A percentile compares a stretch with the other conserved stretches of the same genome.
phyloP scores from a whole-genome alignment of 2,113 vertebrate species.

The Hypocryptadius cinnamomeus region DNA sequence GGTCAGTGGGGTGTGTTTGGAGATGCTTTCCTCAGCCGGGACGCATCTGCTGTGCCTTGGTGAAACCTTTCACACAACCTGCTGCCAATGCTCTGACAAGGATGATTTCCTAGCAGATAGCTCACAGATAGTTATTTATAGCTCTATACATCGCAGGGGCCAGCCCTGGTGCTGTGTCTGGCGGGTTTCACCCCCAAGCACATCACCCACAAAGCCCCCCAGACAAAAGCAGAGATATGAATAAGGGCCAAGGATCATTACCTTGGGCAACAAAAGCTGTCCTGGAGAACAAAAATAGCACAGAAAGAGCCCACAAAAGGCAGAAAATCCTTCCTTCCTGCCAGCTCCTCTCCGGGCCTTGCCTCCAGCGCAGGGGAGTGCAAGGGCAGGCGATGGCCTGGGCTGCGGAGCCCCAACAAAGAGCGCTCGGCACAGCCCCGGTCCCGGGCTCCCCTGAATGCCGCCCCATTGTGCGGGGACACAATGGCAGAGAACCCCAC shows the following conservation, averaged over 20 bases:
- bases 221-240: constrained; percentile 50
- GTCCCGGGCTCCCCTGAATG: constrained; percentile 28
- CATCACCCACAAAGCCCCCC: neutral
- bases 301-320: constrained; percentile 55
- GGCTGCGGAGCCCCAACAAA: neutral
- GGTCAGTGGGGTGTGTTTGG: neutral
- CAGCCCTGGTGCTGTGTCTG: neutral
- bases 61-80: neutral
- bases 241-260: constrained; percentile 62
- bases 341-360: neutral
- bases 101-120: neutral
- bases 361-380: constrained; percentile 30
- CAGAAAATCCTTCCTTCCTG: constrained; percentile 65
- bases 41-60: neutral
- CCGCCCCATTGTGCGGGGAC: constrained; percentile 6
- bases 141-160: neutral
- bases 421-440: neutral
- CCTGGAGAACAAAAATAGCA: constrained; percentile 44
- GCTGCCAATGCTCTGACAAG: neutral
- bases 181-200: neutral
- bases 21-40: neutral
- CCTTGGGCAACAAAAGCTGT: constrained; percentile 54
- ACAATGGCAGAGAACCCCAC: constrained; percentile 53
- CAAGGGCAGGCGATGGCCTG: constrained; percentile 34
- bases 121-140: neutral